phyloP scores from a whole-genome alignment of 2,888 invertebrate species.

The Meandrusa payeni region DNA sequence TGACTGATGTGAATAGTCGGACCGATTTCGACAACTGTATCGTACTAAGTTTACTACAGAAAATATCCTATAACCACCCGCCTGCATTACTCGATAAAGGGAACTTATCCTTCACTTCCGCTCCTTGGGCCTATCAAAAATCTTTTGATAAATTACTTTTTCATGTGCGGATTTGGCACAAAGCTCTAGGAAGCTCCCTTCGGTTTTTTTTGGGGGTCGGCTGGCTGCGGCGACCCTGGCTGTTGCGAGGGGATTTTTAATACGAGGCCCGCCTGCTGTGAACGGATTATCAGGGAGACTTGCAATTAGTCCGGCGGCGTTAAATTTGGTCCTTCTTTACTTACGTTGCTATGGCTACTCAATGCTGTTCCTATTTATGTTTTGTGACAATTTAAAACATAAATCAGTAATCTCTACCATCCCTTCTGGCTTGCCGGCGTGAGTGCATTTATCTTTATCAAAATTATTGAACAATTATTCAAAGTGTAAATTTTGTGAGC shows the following conservation, averaged over 20 bases:
- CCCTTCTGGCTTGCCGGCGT: too few relatives aligned
- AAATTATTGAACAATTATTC: too few relatives aligned
- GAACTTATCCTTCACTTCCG: conserved; percentile 60
- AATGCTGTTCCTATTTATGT: too few relatives aligned
- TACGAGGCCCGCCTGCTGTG: conserved; percentile 75
- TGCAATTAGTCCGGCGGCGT: conserved; percentile 61
- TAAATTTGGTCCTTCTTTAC: conserved; percentile 3
- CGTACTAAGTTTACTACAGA: too few relatives aligned
- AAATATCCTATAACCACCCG: conserved; percentile 48
- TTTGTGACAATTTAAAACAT: too few relatives aligned
- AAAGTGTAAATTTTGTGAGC: too few relatives aligned
- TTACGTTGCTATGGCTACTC: conserved; percentile 15
- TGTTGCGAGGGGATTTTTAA: conserved; percentile 72
- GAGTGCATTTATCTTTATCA: too few relatives aligned
- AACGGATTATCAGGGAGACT: conserved; percentile 70
- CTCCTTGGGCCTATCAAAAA: conserved; percentile 63
- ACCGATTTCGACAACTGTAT: too few relatives aligned
- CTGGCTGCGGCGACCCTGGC: conserved; percentile 51
- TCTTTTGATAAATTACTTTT: conserved; percentile 80
- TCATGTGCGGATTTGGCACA: conserved; percentile 68
- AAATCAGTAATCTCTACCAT: too few relatives aligned
- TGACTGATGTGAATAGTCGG: too few relatives aligned
- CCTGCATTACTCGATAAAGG: conserved; percentile 62
- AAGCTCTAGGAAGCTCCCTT: conserved; percentile 62
- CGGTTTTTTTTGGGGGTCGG: conserved; percentile 35